Evolutionary conservation across 2,113 vertebrate species (phyloP).

Genomic region (Scalopus aquaticus): DNA sequence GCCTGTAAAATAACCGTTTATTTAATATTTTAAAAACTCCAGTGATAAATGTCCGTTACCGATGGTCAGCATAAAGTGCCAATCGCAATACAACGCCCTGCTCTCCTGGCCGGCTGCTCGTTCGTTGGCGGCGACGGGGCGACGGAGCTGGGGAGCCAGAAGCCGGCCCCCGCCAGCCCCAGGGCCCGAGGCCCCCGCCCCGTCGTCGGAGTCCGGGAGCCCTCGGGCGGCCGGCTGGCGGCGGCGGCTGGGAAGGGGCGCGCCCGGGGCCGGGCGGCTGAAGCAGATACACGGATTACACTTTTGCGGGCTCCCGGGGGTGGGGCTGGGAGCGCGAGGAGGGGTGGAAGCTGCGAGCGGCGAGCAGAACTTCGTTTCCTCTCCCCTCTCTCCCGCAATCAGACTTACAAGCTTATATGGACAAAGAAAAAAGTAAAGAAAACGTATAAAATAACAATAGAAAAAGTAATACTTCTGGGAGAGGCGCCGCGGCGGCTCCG

Average conservation of each 20-base stretch:
- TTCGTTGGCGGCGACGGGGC: conserved; percentile 25
- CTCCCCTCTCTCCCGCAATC: conserved; percentile 75
- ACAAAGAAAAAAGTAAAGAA: conserved; percentile 75
- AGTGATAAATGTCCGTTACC: conserved; percentile 99
- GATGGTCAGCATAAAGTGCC: conserved; percentile 99
- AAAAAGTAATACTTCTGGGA: conserved; percentile 84
- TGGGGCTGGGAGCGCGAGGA: not conserved
- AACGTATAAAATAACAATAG: conserved; percentile 85
- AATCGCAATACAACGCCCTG: conserved; percentile 93
- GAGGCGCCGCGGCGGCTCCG: conserved; percentile 67
- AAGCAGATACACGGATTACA: conserved; percentile 79
- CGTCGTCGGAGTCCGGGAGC: not conserved
- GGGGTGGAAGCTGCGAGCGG: not conserved
- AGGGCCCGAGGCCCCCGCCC: rapidly evolving
- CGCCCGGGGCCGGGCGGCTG: not conserved
- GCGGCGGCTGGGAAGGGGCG: not conserved
- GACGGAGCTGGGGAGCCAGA: conserved; percentile 64
- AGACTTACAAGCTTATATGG: conserved; percentile 86
- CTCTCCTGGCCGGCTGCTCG: conserved; percentile 87
- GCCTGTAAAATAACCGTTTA: conserved; percentile 97
- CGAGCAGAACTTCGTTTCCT: conserved; percentile 12
- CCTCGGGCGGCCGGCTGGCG: not conserved
- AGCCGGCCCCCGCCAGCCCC: conserved; percentile 39
- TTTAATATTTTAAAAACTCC: conserved; percentile 94
- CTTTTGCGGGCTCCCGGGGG: conserved; percentile 78